Evolutionary conservation across 2,888 invertebrate species (phyloP).

Genomic region (Eupithecia centaureata): DNA sequence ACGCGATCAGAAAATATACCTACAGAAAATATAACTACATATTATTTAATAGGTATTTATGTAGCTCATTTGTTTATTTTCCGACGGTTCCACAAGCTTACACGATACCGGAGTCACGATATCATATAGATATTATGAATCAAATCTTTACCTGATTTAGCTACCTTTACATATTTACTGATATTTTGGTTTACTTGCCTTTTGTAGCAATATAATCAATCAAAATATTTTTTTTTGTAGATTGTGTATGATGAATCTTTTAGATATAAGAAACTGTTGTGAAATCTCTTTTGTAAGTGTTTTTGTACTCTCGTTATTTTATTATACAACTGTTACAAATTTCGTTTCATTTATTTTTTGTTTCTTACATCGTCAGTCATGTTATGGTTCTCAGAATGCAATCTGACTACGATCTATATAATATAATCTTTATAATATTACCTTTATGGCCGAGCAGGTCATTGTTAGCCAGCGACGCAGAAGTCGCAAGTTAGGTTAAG

Average conservation of each 20-base stretch:
- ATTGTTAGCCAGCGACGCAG: not conserved
- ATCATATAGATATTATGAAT: not conserved
- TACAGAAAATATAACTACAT: too few relatives aligned
- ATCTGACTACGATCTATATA: not conserved
- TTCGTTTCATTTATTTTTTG: slow-evolving; percentile 9
- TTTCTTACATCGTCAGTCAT: not conserved
- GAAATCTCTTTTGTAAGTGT: not conserved
- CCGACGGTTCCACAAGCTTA: too few relatives aligned
- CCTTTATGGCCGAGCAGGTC: not conserved
- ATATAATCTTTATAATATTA: too few relatives aligned
- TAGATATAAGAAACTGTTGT: slow-evolving; percentile 15
- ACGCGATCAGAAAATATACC: too few relatives aligned
- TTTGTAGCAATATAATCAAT: not conserved
- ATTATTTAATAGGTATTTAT: too few relatives aligned
- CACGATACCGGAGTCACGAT: too few relatives aligned
- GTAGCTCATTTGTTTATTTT: too few relatives aligned
- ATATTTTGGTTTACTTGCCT: not conserved
- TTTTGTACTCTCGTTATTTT: not conserved
- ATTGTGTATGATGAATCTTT: not conserved
- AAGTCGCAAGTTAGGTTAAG: not conserved
- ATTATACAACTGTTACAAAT: not conserved
- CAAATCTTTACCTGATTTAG: not conserved
- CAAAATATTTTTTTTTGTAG: not conserved
- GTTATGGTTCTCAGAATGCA: not conserved
- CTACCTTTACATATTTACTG: too few relatives aligned